Evolutionary conservation across 2,113 vertebrate genomes (phyloP).

Genomic region (Nesospiza acunhae): DNA sequence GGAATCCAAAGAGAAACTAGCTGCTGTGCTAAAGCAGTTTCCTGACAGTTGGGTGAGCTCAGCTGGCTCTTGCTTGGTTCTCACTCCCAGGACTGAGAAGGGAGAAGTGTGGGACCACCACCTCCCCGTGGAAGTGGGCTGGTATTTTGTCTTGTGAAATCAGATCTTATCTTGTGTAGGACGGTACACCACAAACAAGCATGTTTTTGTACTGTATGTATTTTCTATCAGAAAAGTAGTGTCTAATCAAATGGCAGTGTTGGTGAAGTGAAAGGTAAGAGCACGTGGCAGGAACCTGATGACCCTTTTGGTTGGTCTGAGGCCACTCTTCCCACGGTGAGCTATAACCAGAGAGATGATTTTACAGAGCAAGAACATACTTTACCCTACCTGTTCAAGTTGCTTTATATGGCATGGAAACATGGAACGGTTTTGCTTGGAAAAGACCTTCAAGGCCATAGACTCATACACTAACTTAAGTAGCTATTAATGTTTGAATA

Average conservation of each 20-base stretch:
- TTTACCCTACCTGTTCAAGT: neutral
- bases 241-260: neutral
- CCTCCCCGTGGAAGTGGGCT: neutral
- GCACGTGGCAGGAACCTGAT: fast-evolving
- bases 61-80: fast-evolving
- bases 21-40: neutral
- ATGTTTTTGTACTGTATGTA: neutral
- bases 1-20: neutral
- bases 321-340: neutral
- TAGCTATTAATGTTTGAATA: neutral
- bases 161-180: neutral
- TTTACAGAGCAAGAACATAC: neutral
- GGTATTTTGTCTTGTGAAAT: neutral
- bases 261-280: neutral
- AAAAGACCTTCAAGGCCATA: neutral
- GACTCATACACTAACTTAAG: neutral
- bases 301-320: neutral
- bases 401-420: neutral
- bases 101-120: neutral
- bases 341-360: neutral
- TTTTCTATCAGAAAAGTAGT: neutral
- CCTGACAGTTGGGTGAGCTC: neutral
- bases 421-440: neutral
- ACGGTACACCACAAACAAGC: neutral
- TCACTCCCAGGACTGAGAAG: neutral